Conservation (phyloP, 2,797 vertebrate genomes). For the Etheostoma perlongum region DNA sequence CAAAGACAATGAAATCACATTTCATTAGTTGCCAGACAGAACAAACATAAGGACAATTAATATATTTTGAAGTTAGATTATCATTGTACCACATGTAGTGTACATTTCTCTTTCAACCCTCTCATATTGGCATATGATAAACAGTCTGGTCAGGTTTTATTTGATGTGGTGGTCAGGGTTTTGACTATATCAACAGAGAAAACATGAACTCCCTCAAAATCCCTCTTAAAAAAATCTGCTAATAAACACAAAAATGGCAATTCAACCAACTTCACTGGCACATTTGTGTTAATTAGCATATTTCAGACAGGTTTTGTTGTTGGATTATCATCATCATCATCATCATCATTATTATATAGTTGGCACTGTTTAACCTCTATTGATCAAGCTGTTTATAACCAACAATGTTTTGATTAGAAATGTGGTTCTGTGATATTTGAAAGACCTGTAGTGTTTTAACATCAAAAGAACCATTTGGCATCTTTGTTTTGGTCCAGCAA, state of each 20-base stretch:
- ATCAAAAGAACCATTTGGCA: conserved; percentile 40
- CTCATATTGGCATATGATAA: neutral
- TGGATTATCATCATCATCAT: neutral
- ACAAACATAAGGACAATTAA: conserved; percentile 18
- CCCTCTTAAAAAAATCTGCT: neutral
- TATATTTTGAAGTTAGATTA: conserved; percentile 18
- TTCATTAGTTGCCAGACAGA: conserved; percentile 15
- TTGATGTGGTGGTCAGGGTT: conserved; percentile 14
- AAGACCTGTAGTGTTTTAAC: neutral
- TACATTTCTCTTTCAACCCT: neutral
- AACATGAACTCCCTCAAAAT: neutral
- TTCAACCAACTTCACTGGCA: neutral
- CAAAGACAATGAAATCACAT: conserved; percentile 5
- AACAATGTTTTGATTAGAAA: neutral
- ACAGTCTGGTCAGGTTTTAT: conserved; percentile 6
- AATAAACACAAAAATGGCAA: neutral
- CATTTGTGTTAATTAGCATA: neutral
- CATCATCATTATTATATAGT: too few species aligned
- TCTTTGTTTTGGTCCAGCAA: conserved; percentile 61
- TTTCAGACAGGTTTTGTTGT: neutral
- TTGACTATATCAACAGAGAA: neutral
- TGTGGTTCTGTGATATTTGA: conserved; percentile 19
- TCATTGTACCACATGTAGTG: conserved; percentile 9
- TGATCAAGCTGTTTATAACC: conserved; percentile 1
- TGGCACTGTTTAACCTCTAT: neutral